These are phyloP conservation scores for Callaeas wilsoni DNA, from an alignment of 2,113 vertebrate species.

Conservation along the genomic window DNA sequence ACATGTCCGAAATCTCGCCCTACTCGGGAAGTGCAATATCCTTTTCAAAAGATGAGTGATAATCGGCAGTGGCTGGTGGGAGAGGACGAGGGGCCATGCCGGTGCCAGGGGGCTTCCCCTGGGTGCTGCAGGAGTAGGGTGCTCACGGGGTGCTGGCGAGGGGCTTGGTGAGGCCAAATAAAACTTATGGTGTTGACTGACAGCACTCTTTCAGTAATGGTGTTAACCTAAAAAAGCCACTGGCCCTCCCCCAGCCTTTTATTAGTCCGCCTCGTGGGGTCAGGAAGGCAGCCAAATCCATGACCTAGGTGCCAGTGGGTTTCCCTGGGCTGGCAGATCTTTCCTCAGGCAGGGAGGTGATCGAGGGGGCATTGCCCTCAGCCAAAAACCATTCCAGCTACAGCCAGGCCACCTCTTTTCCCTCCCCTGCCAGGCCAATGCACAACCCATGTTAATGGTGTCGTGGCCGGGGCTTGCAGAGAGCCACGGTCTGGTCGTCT, in stretches of 20 bases:
- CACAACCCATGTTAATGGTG: neutral
- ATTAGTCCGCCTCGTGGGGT: fast-evolving
- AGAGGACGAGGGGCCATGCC: neutral
- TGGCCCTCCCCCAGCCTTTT: neutral
- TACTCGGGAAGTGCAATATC: conserved; percentile 99
- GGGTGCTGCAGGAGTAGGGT: neutral
- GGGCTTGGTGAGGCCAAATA: neutral
- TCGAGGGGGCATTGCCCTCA: fast-evolving
- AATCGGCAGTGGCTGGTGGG: neutral
- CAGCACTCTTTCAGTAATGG: neutral
- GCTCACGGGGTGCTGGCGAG: fast-evolving
- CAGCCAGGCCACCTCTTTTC: neutral
- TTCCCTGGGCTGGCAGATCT: neutral
- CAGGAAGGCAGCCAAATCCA: neutral
- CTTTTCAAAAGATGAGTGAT: conserved; percentile 70
- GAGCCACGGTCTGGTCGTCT: neutral
- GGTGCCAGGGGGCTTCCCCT: fast-evolving
- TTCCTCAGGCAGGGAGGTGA: neutral
- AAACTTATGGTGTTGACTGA: neutral
- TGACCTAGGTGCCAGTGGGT: neutral
- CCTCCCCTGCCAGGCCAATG: neutral
- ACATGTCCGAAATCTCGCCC: conserved; percentile 96
- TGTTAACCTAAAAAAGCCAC: neutral
- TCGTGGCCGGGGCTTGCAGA: neutral
- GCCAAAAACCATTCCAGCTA: neutral